These are phyloP conservation scores for Sparidentex hasta DNA, from an alignment of 2,797 vertebrate genomes.

Conservation along the genomic window DNA sequence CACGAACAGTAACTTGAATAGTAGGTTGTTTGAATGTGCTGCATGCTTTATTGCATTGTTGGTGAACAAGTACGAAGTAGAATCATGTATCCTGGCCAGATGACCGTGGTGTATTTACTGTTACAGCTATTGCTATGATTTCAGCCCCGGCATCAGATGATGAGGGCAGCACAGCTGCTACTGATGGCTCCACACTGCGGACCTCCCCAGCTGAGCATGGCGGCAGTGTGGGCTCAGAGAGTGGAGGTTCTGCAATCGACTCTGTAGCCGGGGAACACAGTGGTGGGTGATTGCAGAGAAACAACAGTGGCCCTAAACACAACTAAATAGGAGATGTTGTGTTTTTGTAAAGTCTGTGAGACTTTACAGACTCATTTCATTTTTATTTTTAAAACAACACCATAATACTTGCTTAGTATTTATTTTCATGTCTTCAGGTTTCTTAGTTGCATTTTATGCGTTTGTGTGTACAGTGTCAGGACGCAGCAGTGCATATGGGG, in stretches of 20 bases:
- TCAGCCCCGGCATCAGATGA: conserved; percentile 99
- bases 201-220: conserved; percentile 98
- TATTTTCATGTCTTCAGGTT: neutral
- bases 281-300: conserved; percentile 85
- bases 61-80: conserved; percentile 49
- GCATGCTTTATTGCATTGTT: conserved; percentile 46
- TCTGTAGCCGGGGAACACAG: conserved; percentile 99
- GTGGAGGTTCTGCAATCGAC: conserved; percentile 97
- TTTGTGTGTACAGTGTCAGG: conserved; percentile 90
- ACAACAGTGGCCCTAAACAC: conserved; percentile 13
- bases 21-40: conserved; percentile 19
- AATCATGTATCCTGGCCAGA: conserved; percentile 65
- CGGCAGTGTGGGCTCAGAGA: conserved; percentile 98
- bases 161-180: conserved; percentile 98
- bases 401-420: neutral
- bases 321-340: neutral
- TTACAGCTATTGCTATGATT: conserved; percentile 98
- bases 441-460: conserved; percentile 6
- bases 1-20: neutral
- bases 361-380: neutral
- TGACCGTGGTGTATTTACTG: conserved; percentile 91
- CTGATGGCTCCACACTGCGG: conserved; percentile 96
- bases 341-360: too few relatives aligned
- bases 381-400: neutral
- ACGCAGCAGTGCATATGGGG: conserved; percentile 97